Percentiles rank a stretch among this genome's conserved stretches.
These are phyloP conservation scores for Pyrrhosoma nymphula DNA, from an alignment of 2,888 invertebrate genomes.

Conservation along the genomic window DNA sequence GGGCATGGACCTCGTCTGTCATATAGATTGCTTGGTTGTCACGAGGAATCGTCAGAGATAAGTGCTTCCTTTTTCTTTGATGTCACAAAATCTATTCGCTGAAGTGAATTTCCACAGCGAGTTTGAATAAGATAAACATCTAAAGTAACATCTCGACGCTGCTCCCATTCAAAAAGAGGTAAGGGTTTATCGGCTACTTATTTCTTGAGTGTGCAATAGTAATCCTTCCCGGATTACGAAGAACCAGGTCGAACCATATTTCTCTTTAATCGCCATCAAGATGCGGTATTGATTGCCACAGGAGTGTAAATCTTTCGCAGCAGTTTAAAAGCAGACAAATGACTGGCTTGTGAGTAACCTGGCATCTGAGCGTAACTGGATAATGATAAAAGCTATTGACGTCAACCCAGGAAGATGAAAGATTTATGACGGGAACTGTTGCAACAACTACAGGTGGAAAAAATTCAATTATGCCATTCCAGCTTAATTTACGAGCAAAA, in stretches of 20 bases:
- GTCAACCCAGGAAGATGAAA: neutral
- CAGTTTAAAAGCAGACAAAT: neutral
- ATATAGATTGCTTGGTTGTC: neutral
- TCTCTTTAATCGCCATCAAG: slow-evolving; percentile 16
- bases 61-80: neutral
- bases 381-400: neutral
- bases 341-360: neutral
- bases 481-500: neutral
- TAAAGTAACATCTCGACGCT: neutral
- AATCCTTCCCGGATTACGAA: slow-evolving; percentile 9
- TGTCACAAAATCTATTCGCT: neutral
- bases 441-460: neutral
- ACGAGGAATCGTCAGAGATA: neutral
- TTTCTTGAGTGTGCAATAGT: neutral
- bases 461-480: neutral
- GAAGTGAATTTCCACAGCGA: neutral
- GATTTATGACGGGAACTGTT: neutral
- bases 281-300: neutral
- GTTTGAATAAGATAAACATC: neutral
- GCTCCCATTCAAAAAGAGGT: neutral
- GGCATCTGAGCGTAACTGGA: neutral
- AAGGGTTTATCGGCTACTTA: neutral
- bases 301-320: neutral
- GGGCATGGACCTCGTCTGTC: slow-evolving; percentile 6
- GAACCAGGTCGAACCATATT: slow-evolving; percentile 15